Evolutionary conservation across 2,888 invertebrate species (phyloP).

Genomic region (Aspidiotus destructor): DNA sequence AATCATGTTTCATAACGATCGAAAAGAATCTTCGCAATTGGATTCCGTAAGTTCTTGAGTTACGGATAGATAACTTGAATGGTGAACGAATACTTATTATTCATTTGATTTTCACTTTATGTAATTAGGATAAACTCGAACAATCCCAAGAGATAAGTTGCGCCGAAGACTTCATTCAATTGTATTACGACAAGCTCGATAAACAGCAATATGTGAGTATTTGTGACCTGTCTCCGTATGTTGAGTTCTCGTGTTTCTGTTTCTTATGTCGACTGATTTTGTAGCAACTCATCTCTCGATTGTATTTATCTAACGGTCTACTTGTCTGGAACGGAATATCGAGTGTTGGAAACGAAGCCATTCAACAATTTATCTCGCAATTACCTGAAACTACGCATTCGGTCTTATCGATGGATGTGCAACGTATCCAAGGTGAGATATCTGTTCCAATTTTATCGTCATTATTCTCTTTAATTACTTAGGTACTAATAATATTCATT

Average conservation of each 20-base stretch:
- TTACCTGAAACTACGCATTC: slow-evolving; percentile 15
- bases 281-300: slow-evolving; percentile 11
- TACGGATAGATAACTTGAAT: neutral
- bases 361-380: slow-evolving; percentile 17
- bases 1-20: neutral
- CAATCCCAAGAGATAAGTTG: slow-evolving; percentile 15
- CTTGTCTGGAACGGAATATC: slow-evolving; percentile 23
- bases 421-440: slow-evolving; percentile 13
- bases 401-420: slow-evolving; percentile 10
- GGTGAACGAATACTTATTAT: too few species aligned
- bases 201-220: slow-evolving; percentile 23
- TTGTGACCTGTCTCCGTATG: neutral
- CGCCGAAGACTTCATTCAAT: slow-evolving; percentile 19
- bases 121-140: slow-evolving; percentile 15
- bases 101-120: neutral
- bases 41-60: neutral
- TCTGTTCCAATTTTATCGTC: too few species aligned
- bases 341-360: slow-evolving; percentile 9
- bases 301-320: slow-evolving; percentile 17
- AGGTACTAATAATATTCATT: neutral
- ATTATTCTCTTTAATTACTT: neutral
- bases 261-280: neutral
- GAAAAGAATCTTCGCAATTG: neutral
- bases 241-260: neutral
- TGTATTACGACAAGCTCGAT: slow-evolving; percentile 24